Evolutionary conservation across 2,888 invertebrate genomes (phyloP).

Genomic region (Drosophila niveifrons): DNA sequence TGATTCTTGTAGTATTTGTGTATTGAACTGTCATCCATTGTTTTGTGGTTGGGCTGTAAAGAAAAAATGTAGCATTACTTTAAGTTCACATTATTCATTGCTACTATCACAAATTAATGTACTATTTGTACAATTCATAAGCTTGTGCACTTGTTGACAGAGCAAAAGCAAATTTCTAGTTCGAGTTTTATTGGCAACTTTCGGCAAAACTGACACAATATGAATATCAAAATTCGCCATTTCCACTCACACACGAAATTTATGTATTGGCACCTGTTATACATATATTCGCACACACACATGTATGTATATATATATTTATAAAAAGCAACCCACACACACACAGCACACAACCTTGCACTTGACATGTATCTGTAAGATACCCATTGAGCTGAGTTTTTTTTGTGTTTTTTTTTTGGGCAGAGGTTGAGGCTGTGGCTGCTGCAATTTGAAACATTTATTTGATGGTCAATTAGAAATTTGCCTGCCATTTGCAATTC

Average conservation of each 20-base stretch:
- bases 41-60: slow-evolving; percentile 36
- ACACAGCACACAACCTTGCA: slow-evolving; percentile 45
- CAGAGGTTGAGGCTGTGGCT: slow-evolving; percentile 6
- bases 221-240: slow-evolving; percentile 34
- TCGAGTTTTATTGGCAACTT: slow-evolving; percentile 32
- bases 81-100: no score
- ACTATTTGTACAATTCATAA: no score
- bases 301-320: neutral
- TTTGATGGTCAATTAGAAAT: slow-evolving; percentile 77
- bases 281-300: slow-evolving; percentile 43
- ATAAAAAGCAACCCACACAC: slow-evolving; percentile 16
- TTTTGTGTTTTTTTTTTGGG: slow-evolving; percentile 27
- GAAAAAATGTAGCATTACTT: slow-evolving; percentile 4
- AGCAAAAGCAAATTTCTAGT: slow-evolving; percentile 44
- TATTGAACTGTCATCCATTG: slow-evolving; percentile 59
- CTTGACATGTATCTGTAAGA: slow-evolving; percentile 63
- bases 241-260: slow-evolving; percentile 19
- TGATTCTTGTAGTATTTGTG: slow-evolving; percentile 35
- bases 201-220: neutral
- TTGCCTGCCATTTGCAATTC: slow-evolving; percentile 66
- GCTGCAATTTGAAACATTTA: slow-evolving; percentile 60
- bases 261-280: slow-evolving; percentile 68
- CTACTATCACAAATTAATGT: neutral
- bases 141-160: slow-evolving; percentile 69
- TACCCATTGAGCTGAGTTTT: slow-evolving; percentile 42